Conservation (phyloP, 2,113 vertebrate species). For the Turnix velox region DNA sequence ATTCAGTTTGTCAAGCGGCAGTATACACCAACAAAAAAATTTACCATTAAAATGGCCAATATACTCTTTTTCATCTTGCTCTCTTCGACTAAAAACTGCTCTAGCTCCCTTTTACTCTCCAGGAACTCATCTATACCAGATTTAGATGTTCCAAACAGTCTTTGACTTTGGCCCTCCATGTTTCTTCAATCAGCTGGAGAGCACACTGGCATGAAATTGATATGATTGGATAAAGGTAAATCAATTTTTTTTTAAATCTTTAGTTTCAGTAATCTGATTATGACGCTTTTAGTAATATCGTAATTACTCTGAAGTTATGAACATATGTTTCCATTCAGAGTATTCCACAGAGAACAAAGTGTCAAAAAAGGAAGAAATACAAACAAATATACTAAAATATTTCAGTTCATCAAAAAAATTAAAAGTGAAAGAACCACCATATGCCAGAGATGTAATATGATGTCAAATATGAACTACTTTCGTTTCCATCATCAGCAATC, state of each 20-base stretch:
- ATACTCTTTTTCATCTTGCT: neutral
- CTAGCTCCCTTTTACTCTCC: neutral
- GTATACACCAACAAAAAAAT: neutral
- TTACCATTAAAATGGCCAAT: neutral
- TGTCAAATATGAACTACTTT: neutral
- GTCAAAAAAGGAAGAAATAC: constrained; percentile 46
- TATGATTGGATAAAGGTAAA: constrained; percentile 75
- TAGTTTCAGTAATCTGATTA: constrained; percentile 77
- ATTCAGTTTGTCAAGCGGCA: neutral
- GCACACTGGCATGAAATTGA: constrained; percentile 60
- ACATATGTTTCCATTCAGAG: constrained; percentile 71
- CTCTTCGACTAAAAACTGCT: neutral
- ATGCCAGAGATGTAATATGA: neutral
- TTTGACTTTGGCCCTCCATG: constrained; percentile 56
- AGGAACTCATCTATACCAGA: neutral
- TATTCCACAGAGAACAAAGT: constrained; percentile 60
- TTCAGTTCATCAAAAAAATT: constrained; percentile 10
- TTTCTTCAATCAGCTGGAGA: constrained; percentile 62
- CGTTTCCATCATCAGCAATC: neutral
- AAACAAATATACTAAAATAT: neutral
- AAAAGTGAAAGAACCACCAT: constrained; percentile 29
- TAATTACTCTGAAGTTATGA: constrained; percentile 75
- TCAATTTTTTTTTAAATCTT: constrained; percentile 73
- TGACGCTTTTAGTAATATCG: constrained; percentile 78
- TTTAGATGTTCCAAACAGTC: neutral